Base-by-base conservation (phyloP, 2,797 vertebrate genomes). In the Enteromius fasciolatus region DNA sequence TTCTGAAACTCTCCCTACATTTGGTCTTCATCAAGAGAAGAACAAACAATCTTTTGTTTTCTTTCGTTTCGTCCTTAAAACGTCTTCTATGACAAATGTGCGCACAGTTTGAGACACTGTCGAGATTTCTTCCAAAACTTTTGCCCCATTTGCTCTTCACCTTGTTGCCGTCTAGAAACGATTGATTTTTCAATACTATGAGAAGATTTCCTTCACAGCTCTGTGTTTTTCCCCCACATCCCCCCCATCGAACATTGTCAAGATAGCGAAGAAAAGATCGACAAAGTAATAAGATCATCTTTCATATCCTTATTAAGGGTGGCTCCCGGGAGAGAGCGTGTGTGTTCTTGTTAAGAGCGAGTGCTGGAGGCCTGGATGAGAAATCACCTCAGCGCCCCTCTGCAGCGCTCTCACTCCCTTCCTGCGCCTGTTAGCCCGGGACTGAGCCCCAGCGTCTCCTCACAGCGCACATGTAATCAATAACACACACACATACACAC, bases 381-480 rank as follows among this genome's bases (percentile, higher is more conserved):
- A 84, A 88, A 86, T 85, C 83, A 82, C 86, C 79, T 86, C 64
- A 52, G 84, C 78, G 75, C 57, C 73, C 75, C 78, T 78, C 57
- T 83, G 74, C 81, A 79, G 81, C 73, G 50, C 67, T 50, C 41
- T 63, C 54, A 48, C n/a, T 48, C 81, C 78, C 74, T 86, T 76
- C 75, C 48, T 20, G 25, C 50, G 87, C 76, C 83, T 86, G 83
- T 84, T 84, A 82, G 80, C 63, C 68, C 59, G 39, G 57, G 73
- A 89, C 54, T 78, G 81, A 83, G 83, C 81, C 74, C 74, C 66
- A 28, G 54, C 50, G 80, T 85, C 84, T 88, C 84, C 66, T 74
- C 85, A 52, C 61, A 46, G 61, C 78, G 70, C 85, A 88, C 59
- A 64, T 85, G 83, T 76, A 84, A 84, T 86, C 86, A 89, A 88